phyloP scores from a whole-genome alignment of 2,797 vertebrate species.

The Scomberomorus guttatus region DNA sequence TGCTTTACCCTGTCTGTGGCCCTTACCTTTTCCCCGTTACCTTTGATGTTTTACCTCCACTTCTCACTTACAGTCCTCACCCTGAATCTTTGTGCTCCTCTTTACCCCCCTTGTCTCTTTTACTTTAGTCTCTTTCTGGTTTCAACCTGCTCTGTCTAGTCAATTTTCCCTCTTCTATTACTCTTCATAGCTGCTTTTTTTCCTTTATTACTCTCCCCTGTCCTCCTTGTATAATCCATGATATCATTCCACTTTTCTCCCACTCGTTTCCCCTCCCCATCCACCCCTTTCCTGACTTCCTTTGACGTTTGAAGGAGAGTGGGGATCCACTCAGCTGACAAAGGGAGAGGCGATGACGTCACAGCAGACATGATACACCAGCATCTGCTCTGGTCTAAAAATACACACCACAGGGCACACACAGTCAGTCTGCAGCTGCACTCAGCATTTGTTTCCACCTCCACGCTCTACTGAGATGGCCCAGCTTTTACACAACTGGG shows the following conservation, averaged over 20 bases:
- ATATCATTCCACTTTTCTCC: slow-evolving; percentile 14
- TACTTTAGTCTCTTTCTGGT: not conserved
- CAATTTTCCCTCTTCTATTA: not conserved
- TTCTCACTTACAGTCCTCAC: slow-evolving; percentile 9
- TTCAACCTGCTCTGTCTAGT: slow-evolving; percentile 3
- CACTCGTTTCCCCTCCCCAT: slow-evolving; percentile 13
- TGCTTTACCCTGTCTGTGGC: no score
- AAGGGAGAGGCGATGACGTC: slow-evolving; percentile 77
- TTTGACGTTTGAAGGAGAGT: slow-evolving; percentile 75
- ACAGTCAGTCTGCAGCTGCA: slow-evolving; percentile 80
- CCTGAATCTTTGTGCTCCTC: slow-evolving; percentile 15
- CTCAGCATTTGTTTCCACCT: slow-evolving; percentile 80
- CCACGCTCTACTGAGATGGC: slow-evolving; percentile 72
- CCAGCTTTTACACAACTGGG: slow-evolving; percentile 76
- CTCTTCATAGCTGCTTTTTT: slow-evolving; percentile 6
- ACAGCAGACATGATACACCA: slow-evolving; percentile 82
- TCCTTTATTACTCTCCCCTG: slow-evolving; percentile 6
- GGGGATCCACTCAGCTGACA: slow-evolving; percentile 82
- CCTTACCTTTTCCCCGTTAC: not conserved
- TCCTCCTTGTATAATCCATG: slow-evolving; percentile 35
- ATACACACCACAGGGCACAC: slow-evolving; percentile 79
- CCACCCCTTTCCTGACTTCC: slow-evolving; percentile 57
- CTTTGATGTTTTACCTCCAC: not conserved
- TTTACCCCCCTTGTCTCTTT: slow-evolving; percentile 9
- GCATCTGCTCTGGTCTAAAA: slow-evolving; percentile 87